These are phyloP conservation scores for Apamea epomidion DNA, from an alignment of 2,888 invertebrate species.

Conservation along the genomic window DNA sequence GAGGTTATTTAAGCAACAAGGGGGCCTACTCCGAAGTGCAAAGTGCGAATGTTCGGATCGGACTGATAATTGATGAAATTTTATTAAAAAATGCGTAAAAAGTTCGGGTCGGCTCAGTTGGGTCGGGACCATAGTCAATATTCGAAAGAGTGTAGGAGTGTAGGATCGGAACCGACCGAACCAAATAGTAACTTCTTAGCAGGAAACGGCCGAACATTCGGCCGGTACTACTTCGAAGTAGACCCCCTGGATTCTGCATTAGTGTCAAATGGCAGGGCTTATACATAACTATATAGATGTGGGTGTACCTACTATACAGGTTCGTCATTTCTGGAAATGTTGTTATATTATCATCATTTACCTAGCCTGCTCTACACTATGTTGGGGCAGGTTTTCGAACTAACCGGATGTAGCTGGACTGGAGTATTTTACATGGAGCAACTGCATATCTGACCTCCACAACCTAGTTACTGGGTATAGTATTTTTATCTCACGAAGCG, in stretches of 20 bases:
- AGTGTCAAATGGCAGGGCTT: not conserved
- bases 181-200: too few relatives aligned
- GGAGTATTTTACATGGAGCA: not conserved
- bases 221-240: too few relatives aligned
- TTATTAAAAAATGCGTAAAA: too few relatives aligned
- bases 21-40: too few relatives aligned
- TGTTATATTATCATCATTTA: not conserved
- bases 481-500: not conserved
- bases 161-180: too few relatives aligned
- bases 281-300: not conserved
- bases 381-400: not conserved
- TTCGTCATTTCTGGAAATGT: constrained; percentile 5
- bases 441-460: not conserved
- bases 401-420: not conserved
- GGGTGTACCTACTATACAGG: not conserved
- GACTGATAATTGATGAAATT: too few relatives aligned
- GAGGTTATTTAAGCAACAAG: not conserved
- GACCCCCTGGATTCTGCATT: not conserved
- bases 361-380: not conserved
- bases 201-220: too few relatives aligned
- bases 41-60: too few relatives aligned
- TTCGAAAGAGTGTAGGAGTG: too few relatives aligned
- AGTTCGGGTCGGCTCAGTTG: too few relatives aligned
- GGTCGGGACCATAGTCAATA: too few relatives aligned
- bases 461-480: not conserved